These are phyloP conservation scores for Oscarella lobularis DNA, from an alignment of 37 sponge, comb jelly and placozoan species.

Conservation along the genomic window DNA sequence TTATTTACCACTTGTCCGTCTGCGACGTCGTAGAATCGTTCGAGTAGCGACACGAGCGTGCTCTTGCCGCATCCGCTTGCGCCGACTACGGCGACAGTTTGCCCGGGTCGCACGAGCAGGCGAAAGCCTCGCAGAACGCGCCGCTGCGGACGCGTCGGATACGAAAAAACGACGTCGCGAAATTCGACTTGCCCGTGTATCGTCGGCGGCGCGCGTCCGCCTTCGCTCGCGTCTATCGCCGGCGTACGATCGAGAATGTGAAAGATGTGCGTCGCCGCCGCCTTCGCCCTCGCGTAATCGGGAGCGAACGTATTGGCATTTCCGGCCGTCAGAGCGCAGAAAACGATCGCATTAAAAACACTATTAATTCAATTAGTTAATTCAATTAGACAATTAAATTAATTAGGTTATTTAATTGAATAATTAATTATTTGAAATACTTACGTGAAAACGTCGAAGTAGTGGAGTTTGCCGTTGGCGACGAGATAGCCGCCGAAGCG, in stretches of 20 bases:
- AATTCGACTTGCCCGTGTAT: conserved; percentile 48
- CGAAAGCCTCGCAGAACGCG: conserved; percentile 63
- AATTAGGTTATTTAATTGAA: too few relatives aligned
- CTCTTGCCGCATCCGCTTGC: conserved; percentile 99
- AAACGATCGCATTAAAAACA: conserved; percentile 83
- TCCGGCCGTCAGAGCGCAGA: conserved; percentile 75
- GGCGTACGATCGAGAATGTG: conserved; percentile 23
- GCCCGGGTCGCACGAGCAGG: conserved; percentile 56
- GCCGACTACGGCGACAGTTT: conserved; percentile 95
- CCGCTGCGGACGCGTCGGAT: conserved; percentile 75
- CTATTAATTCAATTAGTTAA: too few relatives aligned
- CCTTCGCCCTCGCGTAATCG: conserved; percentile 57
- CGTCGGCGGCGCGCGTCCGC: conserved; percentile 16
- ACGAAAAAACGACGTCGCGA: conserved; percentile 63
- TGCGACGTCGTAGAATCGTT: conserved; percentile 84
- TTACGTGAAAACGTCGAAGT: conserved; percentile 50
- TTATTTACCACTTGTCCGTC: conserved; percentile 31
- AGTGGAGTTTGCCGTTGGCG: conserved; percentile 6
- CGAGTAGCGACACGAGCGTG: conserved; percentile 85
- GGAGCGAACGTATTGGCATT: conserved; percentile 67
- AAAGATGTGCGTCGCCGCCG: conserved; percentile 52
- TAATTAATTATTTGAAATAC: background rate
- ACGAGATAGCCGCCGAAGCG: conserved; percentile 65
- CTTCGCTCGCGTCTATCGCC: background rate
- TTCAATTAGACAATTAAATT: background rate